Conservation (phyloP, 2,888 invertebrate species). For the Adela reaumurella region DNA sequence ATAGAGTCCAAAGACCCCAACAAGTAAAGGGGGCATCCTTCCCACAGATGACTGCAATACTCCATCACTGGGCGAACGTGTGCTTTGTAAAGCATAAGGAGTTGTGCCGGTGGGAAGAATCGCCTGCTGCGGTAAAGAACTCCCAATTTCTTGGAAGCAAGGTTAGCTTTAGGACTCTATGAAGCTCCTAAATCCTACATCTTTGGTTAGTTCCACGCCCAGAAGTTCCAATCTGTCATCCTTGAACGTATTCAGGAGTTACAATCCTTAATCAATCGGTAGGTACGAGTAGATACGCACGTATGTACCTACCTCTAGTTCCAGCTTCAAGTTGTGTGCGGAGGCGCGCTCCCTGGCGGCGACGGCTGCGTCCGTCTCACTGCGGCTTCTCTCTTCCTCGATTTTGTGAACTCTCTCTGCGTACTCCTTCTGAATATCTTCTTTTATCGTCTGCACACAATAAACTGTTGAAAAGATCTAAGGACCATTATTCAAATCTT, state of each 20-base stretch:
- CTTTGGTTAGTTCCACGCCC: too few relatives aligned
- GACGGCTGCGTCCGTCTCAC: slow-evolving; percentile 27
- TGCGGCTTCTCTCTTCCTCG: slow-evolving; percentile 35
- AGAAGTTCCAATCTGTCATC: not conserved
- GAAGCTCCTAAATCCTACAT: too few relatives aligned
- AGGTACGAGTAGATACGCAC: not conserved
- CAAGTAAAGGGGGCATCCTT: too few relatives aligned
- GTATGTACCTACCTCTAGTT: slow-evolving; percentile 30
- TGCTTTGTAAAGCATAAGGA: too few relatives aligned
- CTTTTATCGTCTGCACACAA: slow-evolving; percentile 27
- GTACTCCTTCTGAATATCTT: slow-evolving; percentile 41
- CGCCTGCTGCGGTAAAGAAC: too few relatives aligned
- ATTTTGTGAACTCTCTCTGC: slow-evolving; percentile 36
- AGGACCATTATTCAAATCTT: too few relatives aligned
- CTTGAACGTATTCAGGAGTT: not conserved
- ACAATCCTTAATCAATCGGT: not conserved
- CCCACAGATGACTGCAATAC: too few relatives aligned
- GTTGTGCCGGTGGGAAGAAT: too few relatives aligned
- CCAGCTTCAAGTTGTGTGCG: slow-evolving; percentile 33
- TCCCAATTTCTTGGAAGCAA: not conserved
- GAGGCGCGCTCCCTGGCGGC: slow-evolving; percentile 36
- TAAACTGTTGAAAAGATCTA: too few relatives aligned
- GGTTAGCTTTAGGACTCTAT: not conserved
- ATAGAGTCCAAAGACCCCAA: too few relatives aligned
- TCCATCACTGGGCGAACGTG: too few relatives aligned